A percentile compares a stretch with the other conserved stretches of the same genome.
Conservation (phyloP, 2,797 vertebrate species). For the Acrocephalus scirpaceus region DNA sequence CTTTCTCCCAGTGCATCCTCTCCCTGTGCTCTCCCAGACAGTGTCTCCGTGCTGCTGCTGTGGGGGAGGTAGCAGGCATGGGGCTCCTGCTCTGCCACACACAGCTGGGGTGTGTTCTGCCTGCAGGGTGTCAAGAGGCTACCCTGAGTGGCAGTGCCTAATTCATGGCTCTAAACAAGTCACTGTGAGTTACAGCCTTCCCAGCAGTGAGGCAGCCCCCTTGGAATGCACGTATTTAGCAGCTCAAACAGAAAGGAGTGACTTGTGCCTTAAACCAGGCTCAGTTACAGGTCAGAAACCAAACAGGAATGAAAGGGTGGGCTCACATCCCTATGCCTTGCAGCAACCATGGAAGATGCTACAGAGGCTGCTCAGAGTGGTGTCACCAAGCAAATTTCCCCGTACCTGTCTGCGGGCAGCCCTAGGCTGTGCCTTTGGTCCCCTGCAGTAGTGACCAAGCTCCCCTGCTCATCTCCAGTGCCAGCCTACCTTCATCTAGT, state of each 20-base stretch:
- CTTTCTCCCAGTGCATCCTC: background rate
- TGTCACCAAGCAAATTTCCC: background rate
- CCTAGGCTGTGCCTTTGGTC: background rate
- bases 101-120: background rate
- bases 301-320: background rate
- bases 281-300: slow-evolving; percentile 11
- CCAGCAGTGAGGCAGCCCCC: background rate
- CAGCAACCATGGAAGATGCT: background rate
- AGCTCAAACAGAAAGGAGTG: background rate
- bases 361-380: background rate
- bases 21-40: background rate
- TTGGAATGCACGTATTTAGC: background rate
- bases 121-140: background rate
- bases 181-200: background rate
- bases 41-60: accelerated
- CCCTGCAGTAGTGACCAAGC: background rate
- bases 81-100: background rate
- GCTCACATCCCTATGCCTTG: background rate
- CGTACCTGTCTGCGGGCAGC: background rate
- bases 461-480: background rate
- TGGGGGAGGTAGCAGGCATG: accelerated
- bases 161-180: background rate
- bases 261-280: slow-evolving; percentile 5
- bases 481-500: background rate
- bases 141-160: background rate